Conservation (phyloP, 2,888 invertebrate species). For the Reticulitermes lucifugus region DNA sequence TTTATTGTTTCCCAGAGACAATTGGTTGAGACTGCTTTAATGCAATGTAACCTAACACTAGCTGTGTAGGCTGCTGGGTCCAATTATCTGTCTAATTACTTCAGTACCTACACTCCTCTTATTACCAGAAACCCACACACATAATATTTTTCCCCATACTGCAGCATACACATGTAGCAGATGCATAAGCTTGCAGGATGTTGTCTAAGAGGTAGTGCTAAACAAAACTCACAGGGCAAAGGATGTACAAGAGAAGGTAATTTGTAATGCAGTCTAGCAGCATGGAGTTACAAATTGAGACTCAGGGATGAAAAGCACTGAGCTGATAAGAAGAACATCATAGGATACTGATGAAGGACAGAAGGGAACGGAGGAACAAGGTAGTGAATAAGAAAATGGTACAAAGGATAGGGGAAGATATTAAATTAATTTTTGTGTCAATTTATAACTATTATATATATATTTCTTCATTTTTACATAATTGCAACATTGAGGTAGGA, state of each 20-base stretch:
- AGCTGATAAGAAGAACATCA: too few species aligned
- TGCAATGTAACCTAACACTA: slow-evolving; percentile 4
- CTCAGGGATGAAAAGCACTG: too few species aligned
- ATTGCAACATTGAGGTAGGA: too few species aligned
- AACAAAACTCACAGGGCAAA: not conserved
- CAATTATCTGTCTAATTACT: slow-evolving; percentile 12
- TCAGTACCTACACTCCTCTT: too few species aligned
- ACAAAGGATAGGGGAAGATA: too few species aligned
- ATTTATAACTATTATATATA: too few species aligned
- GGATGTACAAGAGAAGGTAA: slow-evolving; percentile 25
- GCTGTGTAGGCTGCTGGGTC: slow-evolving; percentile 3
- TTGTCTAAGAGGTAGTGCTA: not conserved
- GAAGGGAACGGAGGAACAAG: too few species aligned
- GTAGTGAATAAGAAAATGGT: too few species aligned
- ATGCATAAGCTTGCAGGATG: not conserved
- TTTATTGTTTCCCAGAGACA: slow-evolving; percentile 1
- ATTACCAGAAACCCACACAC: not conserved
- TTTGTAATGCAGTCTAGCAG: not conserved
- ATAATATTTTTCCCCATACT: not conserved
- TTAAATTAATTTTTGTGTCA: too few species aligned
- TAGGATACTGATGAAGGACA: too few species aligned
- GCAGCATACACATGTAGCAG: not conserved
- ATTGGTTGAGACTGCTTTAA: not conserved
- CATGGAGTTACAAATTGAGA: too few species aligned
- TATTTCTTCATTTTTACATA: too few species aligned